Evolutionary conservation across 2,888 invertebrate genomes (phyloP).

Genomic region (Altica lythri): DNA sequence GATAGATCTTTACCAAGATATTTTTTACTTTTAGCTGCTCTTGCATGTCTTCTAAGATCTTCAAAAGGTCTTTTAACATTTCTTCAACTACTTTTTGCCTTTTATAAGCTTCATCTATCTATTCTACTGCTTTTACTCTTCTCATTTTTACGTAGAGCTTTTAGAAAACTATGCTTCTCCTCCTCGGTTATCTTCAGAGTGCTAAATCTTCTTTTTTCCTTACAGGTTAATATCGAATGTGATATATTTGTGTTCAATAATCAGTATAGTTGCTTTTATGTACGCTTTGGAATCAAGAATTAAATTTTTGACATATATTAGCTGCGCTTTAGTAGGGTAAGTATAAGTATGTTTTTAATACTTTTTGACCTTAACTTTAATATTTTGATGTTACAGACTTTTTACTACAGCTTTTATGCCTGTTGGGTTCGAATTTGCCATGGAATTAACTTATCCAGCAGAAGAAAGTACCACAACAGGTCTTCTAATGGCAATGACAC

Average conservation of each 20-base stretch:
- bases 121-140: too few species aligned
- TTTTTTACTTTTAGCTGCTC: too few species aligned
- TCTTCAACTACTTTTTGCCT: too few species aligned
- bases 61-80: too few species aligned
- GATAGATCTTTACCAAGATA: too few species aligned
- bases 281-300: constrained; percentile 32
- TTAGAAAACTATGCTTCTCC: too few species aligned
- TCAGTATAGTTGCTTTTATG: constrained; percentile 30
- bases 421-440: constrained; percentile 39
- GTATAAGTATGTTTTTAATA: not conserved
- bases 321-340: constrained; percentile 33
- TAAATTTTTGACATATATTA: constrained; percentile 31
- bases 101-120: too few species aligned
- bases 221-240: constrained; percentile 32
- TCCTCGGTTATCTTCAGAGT: too few species aligned
- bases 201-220: constrained; percentile 23
- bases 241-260: constrained; percentile 30
- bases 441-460: constrained; percentile 41
- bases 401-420: constrained; percentile 39
- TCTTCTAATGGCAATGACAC: constrained; percentile 39
- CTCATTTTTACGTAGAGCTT: too few species aligned
- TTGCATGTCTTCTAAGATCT: too few species aligned
- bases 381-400: constrained; percentile 29
- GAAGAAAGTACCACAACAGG: constrained; percentile 41
- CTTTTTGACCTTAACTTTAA: too few species aligned